phyloP scores from a whole-genome alignment of 2,113 vertebrate genomes.

The Seriola rivoliana region DNA sequence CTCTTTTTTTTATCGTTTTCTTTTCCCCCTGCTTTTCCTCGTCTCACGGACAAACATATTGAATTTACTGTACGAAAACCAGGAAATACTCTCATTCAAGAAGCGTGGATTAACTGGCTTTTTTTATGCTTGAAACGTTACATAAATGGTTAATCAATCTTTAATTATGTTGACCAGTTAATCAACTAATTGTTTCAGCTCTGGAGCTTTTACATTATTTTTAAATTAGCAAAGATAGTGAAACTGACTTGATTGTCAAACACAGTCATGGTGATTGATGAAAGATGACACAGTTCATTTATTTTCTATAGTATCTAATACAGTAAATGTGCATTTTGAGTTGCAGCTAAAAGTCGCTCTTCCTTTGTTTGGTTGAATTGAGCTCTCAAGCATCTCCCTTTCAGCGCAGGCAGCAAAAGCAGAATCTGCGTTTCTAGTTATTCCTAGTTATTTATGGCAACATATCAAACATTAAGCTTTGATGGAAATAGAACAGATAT shows the following conservation, averaged over 20 bases:
- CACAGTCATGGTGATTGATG: neutral
- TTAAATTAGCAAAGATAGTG: neutral
- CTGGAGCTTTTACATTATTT: neutral
- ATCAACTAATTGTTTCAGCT: neutral
- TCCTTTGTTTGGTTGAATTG: slow-evolving; percentile 22
- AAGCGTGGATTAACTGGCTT: neutral
- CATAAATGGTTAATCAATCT: neutral
- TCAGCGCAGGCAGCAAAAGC: slow-evolving; percentile 15
- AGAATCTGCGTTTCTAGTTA: slow-evolving; percentile 50
- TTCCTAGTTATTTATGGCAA: slow-evolving; percentile 72
- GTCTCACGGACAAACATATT: neutral
- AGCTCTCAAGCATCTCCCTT: neutral
- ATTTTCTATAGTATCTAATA: neutral
- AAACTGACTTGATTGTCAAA: neutral
- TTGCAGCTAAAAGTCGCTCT: neutral
- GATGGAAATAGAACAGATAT: slow-evolving; percentile 72
- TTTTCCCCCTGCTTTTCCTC: neutral
- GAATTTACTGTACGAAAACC: neutral
- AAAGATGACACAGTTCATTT: neutral
- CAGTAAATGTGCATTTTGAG: slow-evolving; percentile 15
- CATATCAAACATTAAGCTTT: slow-evolving; percentile 45
- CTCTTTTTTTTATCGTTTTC: neutral
- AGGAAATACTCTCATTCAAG: neutral
- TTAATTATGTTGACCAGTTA: neutral
- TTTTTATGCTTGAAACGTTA: neutral